Evolutionary conservation across 2,797 vertebrate genomes (phyloP).

Genomic region (Spea hammondii): DNA sequence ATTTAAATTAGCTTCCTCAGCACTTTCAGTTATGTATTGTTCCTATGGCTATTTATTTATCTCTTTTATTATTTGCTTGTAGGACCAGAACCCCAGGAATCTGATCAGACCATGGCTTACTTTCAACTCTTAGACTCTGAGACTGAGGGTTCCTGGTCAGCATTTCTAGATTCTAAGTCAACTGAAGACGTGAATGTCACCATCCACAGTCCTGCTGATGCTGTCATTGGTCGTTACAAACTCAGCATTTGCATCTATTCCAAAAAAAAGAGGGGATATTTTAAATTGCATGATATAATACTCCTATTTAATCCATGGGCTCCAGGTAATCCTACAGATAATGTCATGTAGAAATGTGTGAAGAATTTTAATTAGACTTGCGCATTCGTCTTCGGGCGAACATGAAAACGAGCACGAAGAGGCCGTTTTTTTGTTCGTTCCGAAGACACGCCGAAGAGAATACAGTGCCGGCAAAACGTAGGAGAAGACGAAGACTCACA

Average conservation of each 20-base stretch:
- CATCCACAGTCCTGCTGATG: conserved; percentile 66
- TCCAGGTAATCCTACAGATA: conserved; percentile 58
- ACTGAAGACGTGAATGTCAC: conserved; percentile 48
- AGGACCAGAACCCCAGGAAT: conserved; percentile 71
- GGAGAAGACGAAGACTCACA: too few species aligned
- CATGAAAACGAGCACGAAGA: too few species aligned
- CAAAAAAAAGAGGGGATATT: conserved; percentile 28
- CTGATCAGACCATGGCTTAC: conserved; percentile 59
- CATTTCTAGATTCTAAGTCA: conserved; percentile 6
- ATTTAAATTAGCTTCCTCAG: not conserved
- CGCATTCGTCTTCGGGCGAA: too few species aligned
- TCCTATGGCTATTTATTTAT: not conserved
- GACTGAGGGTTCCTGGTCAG: conserved; percentile 61
- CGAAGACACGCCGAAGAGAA: too few species aligned
- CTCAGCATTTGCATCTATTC: conserved; percentile 54
- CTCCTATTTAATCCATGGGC: conserved; percentile 74
- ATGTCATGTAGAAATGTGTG: not conserved
- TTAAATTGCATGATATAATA: conserved; percentile 61
- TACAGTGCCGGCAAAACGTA: too few species aligned
- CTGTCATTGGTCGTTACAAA: conserved; percentile 71
- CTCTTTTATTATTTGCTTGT: conserved; percentile 42
- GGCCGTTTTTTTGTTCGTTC: too few species aligned
- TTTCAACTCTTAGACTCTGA: conserved; percentile 58
- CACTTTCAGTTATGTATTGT: not conserved
- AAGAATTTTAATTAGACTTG: too few species aligned